Base-by-base conservation (phyloP, 2,113 vertebrate species). In the Crypturellus undulatus region DNA sequence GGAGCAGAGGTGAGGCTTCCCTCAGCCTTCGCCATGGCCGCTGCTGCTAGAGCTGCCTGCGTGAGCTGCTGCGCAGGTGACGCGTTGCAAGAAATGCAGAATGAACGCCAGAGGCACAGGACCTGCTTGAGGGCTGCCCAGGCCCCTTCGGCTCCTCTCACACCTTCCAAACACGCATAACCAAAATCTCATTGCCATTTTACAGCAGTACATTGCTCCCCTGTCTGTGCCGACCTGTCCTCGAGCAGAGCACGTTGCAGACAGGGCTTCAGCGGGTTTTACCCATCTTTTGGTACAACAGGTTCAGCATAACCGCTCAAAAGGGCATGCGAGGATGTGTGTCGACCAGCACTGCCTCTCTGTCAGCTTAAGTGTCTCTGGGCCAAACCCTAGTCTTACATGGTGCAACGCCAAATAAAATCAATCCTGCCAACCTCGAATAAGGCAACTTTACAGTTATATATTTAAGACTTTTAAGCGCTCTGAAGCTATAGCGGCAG, bases 141-240 rank as follows among this genome's bases (percentile, higher is more conserved):
- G 58, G 8, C n/a, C n/a, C n/a, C n/a, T n/a, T n/a, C n/a, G n/a
- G n/a, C n/a, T n/a, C n/a, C n/a, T n/a, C n/a, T n/a, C n/a, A n/a
- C n/a, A n/a, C n/a, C n/a, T 30, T 65, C 28, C 1, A 58, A 65
- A 78, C 64, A 42, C 0, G 2, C 2, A 51, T 4, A 1, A 18
- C 38, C n/a, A 10, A 17, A 45, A 21, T 54, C 73, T 73, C 59
- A 26, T 24, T 64, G 25, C 32, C 7, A 14, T 80, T 94, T 59
- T 65, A 11, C 63, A 79, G 19, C 1, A 56, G 13, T 3, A 28
- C 12, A 6, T 10, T 43, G 42, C 34, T 47, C 87, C 63, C 47
- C 58, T 18, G 38, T 6, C 24, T 12, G 1, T 4, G 11, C 22
- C 40, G 51, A 71, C 7, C 32, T 38, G 69, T 52, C 32, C 24